Evolutionary conservation across 2,888 invertebrate species (phyloP).

Genomic region (Andrena praecox): DNA sequence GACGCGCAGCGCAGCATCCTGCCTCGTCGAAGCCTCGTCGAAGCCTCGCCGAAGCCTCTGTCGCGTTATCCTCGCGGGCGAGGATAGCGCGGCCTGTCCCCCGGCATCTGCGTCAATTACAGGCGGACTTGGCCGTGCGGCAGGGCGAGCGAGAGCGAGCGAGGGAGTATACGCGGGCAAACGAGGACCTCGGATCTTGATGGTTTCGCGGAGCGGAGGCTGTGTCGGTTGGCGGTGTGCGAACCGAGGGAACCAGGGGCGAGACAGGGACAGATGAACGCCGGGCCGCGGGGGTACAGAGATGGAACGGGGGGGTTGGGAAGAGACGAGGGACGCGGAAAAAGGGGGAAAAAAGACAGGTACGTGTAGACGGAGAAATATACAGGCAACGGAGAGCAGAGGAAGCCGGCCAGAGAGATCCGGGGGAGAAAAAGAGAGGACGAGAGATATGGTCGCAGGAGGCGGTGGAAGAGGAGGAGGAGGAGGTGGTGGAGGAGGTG

Average conservation of each 20-base stretch:
- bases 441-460: slow-evolving; percentile 69
- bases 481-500: slow-evolving; percentile 70
- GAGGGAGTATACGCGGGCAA: slow-evolving; percentile 52
- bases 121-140: slow-evolving; percentile 47
- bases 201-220: slow-evolving; percentile 66
- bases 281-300: slow-evolving; percentile 28
- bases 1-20: slow-evolving; percentile 12
- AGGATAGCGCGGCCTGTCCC: background rate
- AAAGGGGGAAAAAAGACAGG: slow-evolving; percentile 49
- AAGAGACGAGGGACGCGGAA: slow-evolving; percentile 40
- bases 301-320: slow-evolving; percentile 38
- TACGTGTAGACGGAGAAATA: slow-evolving; percentile 58
- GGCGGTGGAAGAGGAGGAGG: slow-evolving; percentile 73
- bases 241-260: slow-evolving; percentile 17
- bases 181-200: slow-evolving; percentile 71
- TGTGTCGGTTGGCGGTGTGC: slow-evolving; percentile 49
- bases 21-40: background rate
- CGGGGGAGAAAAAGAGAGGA: slow-evolving; percentile 66
- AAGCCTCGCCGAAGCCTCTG: background rate
- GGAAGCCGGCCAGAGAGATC: slow-evolving; percentile 44
- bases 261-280: slow-evolving; percentile 19
- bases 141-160: background rate
- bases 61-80: slow-evolving; percentile 1
- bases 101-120: slow-evolving; percentile 68
- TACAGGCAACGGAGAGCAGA: slow-evolving; percentile 52